phyloP scores from a whole-genome alignment of 2,797 vertebrate species.

The Betta splendens region DNA sequence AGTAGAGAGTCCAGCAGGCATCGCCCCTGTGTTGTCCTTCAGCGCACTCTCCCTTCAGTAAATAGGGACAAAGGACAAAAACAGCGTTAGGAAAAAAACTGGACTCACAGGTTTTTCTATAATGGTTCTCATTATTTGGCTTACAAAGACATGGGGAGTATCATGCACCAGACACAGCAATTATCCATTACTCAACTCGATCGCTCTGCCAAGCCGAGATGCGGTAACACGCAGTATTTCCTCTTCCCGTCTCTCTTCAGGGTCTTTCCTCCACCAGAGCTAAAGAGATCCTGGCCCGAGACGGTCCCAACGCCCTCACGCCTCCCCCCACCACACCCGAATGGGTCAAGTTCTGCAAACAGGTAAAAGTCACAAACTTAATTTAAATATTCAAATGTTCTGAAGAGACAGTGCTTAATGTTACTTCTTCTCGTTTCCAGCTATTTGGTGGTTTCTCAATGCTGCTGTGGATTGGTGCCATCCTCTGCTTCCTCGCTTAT shows the following conservation, averaged over 20 bases:
- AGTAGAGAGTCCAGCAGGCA: constrained; percentile 8
- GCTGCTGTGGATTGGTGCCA: constrained; percentile 94
- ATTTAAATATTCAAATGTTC: constrained; percentile 29
- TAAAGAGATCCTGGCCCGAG: constrained; percentile 90
- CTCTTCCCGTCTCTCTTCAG: constrained; percentile 64
- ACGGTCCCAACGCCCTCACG: constrained; percentile 93
- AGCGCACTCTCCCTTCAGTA: background rate
- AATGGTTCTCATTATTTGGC: background rate
- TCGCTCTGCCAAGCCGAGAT: background rate
- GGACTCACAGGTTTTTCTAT: constrained; percentile 24
- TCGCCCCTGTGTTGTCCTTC: background rate
- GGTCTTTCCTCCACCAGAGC: constrained; percentile 86
- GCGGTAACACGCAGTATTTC: background rate
- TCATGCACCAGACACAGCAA: background rate
- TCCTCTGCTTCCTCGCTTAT: constrained; percentile 92
- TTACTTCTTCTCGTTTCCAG: constrained; percentile 50
- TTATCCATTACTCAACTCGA: background rate
- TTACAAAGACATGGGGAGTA: background rate
- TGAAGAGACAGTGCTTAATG: background rate
- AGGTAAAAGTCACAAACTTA: constrained; percentile 47
- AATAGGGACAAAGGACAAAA: constrained; percentile 3
- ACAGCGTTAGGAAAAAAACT: constrained; percentile 6
- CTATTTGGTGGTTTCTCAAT: constrained; percentile 96
- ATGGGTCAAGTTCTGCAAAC: constrained; percentile 96
- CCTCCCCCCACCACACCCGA: constrained; percentile 96